Percentiles rank a stretch among this genome's conserved stretches.
These are phyloP conservation scores for Epinephelus lanceolatus DNA, from an alignment of 2,113 vertebrate genomes.

Conservation along the genomic window DNA sequence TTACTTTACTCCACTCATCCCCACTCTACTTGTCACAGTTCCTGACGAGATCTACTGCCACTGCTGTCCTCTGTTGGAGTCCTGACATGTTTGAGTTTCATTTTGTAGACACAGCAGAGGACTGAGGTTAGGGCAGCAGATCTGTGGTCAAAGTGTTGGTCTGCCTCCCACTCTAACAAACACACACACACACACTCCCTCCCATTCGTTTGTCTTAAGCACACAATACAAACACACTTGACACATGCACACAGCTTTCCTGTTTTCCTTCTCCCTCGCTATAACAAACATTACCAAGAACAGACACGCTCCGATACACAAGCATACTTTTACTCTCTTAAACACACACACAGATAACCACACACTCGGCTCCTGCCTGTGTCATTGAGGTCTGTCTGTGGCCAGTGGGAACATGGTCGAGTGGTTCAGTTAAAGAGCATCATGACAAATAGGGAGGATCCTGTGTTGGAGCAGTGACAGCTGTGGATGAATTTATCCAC, in stretches of 20 bases:
- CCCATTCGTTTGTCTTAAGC: neutral
- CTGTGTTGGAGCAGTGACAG: conserved; percentile 1
- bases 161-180: neutral
- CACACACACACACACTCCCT: neutral
- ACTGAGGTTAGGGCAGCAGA: conserved; percentile 30
- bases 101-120: conserved; percentile 10
- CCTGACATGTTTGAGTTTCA: conserved; percentile 16
- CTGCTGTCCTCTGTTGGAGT: neutral
- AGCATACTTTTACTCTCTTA: neutral
- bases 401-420: neutral
- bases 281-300: neutral
- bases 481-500: neutral
- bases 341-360: conserved; percentile 7
- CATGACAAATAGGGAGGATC: conserved; percentile 1
- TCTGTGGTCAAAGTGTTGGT: conserved; percentile 20
- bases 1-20: neutral
- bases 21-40: neutral
- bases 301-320: conserved; percentile 9
- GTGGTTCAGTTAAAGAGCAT: neutral
- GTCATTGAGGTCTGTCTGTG: conserved; percentile 27
- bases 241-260: neutral
- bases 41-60: neutral
- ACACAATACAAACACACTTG: neutral
- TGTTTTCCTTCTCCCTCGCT: conserved; percentile 3
- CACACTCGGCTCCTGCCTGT: conserved; percentile 4